These are phyloP conservation scores for Oryzias woworae DNA, from an alignment of 2,113 vertebrate genomes.

Conservation along the genomic window DNA sequence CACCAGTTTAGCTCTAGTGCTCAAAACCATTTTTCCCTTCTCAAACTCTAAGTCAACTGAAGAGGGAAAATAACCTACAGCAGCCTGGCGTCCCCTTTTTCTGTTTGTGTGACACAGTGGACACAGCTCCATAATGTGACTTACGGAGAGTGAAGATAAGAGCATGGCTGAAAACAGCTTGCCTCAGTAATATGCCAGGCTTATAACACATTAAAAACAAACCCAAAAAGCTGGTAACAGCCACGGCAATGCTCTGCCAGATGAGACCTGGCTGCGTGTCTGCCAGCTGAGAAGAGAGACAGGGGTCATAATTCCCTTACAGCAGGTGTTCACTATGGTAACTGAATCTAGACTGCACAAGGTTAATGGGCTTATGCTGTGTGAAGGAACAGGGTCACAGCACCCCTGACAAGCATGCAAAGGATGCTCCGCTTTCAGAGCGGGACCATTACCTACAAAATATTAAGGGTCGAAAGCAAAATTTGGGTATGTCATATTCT, in stretches of 20 bases:
- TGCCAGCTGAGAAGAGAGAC: constrained; percentile 60
- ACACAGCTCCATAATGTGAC: constrained; percentile 55
- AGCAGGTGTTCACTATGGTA: constrained; percentile 76
- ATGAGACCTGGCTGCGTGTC: constrained; percentile 56
- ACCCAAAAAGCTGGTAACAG: constrained; percentile 52
- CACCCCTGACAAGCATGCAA: constrained; percentile 73
- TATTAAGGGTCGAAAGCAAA: constrained; percentile 70
- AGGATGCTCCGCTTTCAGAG: constrained; percentile 56
- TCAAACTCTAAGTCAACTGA: constrained; percentile 62
- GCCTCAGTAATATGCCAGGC: constrained; percentile 61
- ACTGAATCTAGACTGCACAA: constrained; percentile 70
- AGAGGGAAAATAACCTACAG: constrained; percentile 50
- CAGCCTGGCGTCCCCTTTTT: constrained; percentile 46
- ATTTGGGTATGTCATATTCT: constrained; percentile 65
- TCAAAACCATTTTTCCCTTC: constrained; percentile 51
- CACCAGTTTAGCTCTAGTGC: constrained; percentile 56
- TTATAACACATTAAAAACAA: constrained; percentile 42
- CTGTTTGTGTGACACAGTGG: constrained; percentile 58
- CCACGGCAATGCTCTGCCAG: constrained; percentile 59
- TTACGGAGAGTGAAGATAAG: constrained; percentile 63
- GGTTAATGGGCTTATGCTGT: constrained; percentile 78
- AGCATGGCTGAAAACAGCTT: constrained; percentile 48
- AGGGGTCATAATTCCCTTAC: constrained; percentile 68
- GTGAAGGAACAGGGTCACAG: constrained; percentile 71
- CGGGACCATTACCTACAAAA: constrained; percentile 64